These are phyloP conservation scores for Eufriesea mexicana DNA, from an alignment of 1,140 invertebrate species.

Conservation along the genomic window DNA sequence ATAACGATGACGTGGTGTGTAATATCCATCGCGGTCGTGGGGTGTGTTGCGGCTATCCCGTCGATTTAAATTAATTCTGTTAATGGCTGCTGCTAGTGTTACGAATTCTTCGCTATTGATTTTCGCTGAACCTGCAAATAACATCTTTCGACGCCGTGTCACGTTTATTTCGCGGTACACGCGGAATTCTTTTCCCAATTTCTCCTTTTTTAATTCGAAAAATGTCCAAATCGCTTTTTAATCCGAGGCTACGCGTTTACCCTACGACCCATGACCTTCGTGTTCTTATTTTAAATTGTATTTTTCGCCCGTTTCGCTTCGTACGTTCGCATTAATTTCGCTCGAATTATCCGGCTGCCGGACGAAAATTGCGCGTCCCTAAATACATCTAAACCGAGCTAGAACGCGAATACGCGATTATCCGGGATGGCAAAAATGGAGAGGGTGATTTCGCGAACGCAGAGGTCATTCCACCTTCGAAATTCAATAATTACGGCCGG, in stretches of 20 bases:
- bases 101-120: slow-evolving; percentile 22
- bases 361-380: too few relatives aligned
- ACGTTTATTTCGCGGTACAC: neutral
- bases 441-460: neutral
- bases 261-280: too few relatives aligned
- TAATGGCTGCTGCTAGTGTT: slow-evolving; percentile 23
- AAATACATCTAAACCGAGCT: neutral
- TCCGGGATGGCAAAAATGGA: fast-evolving
- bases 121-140: neutral
- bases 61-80: slow-evolving; percentile 45
- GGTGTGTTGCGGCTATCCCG: neutral
- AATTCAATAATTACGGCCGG: slow-evolving; percentile 1
- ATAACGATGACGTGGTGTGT: slow-evolving; percentile 16
- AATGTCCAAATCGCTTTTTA: too few relatives aligned
- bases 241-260: too few relatives aligned
- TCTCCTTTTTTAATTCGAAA: too few relatives aligned
- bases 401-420: neutral
- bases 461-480: neutral
- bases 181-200: too few relatives aligned
- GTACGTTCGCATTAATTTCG: too few relatives aligned
- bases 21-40: slow-evolving; percentile 4
- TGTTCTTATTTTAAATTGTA: too few relatives aligned
- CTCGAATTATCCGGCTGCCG: too few relatives aligned
- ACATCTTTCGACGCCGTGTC: neutral
- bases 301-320: too few relatives aligned